Base-by-base conservation (phyloP, 2,888 invertebrate genomes). In the Drosophila nigricruria region DNA sequence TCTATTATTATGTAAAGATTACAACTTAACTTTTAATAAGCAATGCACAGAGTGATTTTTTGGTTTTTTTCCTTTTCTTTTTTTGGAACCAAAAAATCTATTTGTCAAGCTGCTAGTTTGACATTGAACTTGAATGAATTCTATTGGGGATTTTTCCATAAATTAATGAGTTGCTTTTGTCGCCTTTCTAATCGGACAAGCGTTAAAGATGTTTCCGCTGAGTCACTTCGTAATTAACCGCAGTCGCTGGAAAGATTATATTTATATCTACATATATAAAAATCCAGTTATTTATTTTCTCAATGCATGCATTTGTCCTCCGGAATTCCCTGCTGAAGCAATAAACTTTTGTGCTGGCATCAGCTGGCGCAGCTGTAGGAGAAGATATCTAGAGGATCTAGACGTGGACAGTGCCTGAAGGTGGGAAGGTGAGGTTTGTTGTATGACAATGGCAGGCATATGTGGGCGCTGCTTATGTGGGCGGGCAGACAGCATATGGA, bases 401-500 rank as follows among this genome's bases (percentile, higher is more conserved):
- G 18, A 36, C 20, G 40, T 10, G 23, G 50, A 47, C 62, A 34
- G 14, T n/a, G 47, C 18, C 23, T 42, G 61, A 23, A n/a, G n/a
- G 18, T 9, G 32, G 14, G 50, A 2, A 10, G 1, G 27, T 30
- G 30, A 1, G 23, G 40, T 34, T 8, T 25, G 18, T 14, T 4
- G 12, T 18, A 25, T 9, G 43, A 23, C 43, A 54, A 25, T 45
- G 23, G 2, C 8, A 16, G 50, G 20, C 14, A 34, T 20, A 3
- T 50, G 50, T 53, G 23, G 47, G 61, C 45, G 53, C 20, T 32
- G 30, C 32, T 30, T 36, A 18, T 10, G 59, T 70, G 53, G 53
- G 58, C 50, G 54, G 32, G 12, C 53, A 61, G 50, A 61, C 47
- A 43, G 20, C 58, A 65, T 65, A 50, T 71, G 75, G n/a, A 45